phyloP scores from a whole-genome alignment of 2,888 invertebrate genomes.

The Phasia obesa region DNA sequence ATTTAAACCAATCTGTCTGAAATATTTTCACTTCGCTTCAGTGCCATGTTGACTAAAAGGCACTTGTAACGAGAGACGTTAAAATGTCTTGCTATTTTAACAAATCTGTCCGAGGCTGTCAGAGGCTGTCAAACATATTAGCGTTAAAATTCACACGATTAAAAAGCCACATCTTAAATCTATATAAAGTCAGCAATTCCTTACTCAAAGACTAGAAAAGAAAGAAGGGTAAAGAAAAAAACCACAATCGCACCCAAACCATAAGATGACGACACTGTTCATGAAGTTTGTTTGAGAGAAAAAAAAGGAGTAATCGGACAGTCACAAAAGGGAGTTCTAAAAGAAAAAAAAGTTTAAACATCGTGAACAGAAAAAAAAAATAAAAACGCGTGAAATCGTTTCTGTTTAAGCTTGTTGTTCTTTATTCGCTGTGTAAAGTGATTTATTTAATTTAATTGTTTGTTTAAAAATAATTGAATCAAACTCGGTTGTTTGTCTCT shows the following conservation, averaged over 20 bases:
- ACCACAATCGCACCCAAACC: constrained; percentile 60
- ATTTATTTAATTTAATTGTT: constrained; percentile 75
- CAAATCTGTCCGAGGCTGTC: constrained; percentile 71
- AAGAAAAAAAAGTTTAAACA: constrained; percentile 48
- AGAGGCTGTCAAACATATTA: constrained; percentile 70
- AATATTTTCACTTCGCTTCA: not conserved
- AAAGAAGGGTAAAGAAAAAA: constrained; percentile 7
- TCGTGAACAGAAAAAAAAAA: constrained; percentile 30
- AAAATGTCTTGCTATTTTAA: constrained; percentile 70
- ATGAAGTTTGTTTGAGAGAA: constrained; percentile 13
- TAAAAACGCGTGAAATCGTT: constrained; percentile 30
- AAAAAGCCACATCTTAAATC: constrained; percentile 16
- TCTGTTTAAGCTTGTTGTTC: constrained; percentile 13
- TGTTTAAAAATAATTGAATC: constrained; percentile 73
- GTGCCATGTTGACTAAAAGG: constrained; percentile 32
- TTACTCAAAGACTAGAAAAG: not conserved
- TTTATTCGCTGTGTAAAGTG: constrained; percentile 58
- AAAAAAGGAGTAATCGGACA: constrained; percentile 12
- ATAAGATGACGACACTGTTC: constrained; percentile 31
- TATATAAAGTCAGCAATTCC: constrained; percentile 8
- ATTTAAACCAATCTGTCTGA: constrained; percentile 44
- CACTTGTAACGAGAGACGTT: constrained; percentile 65
- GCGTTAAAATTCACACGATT: constrained; percentile 77
- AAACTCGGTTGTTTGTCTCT: constrained; percentile 57
- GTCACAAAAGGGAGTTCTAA: not conserved